Evolutionary conservation across 2,113 vertebrate species (phyloP).

Genomic region (Tringa solitaria): DNA sequence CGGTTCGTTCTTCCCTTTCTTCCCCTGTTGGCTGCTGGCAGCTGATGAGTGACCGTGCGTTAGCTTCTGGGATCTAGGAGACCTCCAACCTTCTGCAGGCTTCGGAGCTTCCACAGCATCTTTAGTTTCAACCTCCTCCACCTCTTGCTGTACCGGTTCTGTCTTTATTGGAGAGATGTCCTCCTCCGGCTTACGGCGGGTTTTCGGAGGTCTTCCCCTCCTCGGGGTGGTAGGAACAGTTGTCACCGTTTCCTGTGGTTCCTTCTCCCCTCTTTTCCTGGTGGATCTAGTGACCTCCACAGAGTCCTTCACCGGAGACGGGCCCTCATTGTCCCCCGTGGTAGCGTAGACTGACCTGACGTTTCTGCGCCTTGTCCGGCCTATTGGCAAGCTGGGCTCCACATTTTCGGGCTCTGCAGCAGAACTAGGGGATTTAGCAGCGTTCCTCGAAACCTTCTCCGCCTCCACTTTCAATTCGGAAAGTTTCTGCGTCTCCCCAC

Average conservation of each 20-base stretch:
- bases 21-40: conserved; percentile 74
- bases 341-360: conserved; percentile 94
- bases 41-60: conserved; percentile 68
- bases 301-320: conserved; percentile 81
- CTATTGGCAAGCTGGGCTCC: conserved; percentile 83
- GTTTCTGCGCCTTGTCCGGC: conserved; percentile 90
- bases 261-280: conserved; percentile 89
- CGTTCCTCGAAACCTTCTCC: conserved; percentile 79
- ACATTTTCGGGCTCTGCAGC: conserved; percentile 79
- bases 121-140: conserved; percentile 79
- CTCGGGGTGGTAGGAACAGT: conserved; percentile 73
- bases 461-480: conserved; percentile 73
- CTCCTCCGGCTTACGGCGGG: conserved; percentile 81
- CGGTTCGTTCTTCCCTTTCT: conserved; percentile 78
- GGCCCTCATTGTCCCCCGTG: conserved; percentile 82
- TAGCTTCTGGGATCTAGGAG: conserved; percentile 83
- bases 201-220: conserved; percentile 91
- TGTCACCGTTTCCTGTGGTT: conserved; percentile 77
- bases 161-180: conserved; percentile 81
- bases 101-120: conserved; percentile 73
- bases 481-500: conserved; percentile 84
- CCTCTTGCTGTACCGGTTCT: conserved; percentile 77
- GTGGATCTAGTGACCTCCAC: conserved; percentile 84
- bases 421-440: conserved; percentile 85
- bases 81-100: conserved; percentile 75